phyloP scores from a whole-genome alignment of 2,113 vertebrate genomes.

The Pseudolaguvia tuberculata region DNA sequence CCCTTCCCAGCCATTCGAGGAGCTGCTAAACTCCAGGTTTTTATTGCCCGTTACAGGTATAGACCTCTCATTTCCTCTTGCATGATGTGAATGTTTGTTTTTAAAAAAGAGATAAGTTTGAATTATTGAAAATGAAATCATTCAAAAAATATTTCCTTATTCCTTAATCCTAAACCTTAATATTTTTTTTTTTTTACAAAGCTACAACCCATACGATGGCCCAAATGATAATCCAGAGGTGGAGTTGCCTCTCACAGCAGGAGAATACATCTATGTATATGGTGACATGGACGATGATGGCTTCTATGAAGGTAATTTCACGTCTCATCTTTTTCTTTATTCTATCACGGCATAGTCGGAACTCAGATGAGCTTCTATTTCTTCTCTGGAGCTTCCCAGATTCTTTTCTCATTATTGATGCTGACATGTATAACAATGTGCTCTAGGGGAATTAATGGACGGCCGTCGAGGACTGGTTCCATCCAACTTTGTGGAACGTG shows the following conservation, averaged over 20 bases:
- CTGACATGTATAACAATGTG: neutral
- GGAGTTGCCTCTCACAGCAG: conserved; percentile 91
- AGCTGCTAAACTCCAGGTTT: conserved; percentile 87
- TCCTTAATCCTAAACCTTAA: neutral
- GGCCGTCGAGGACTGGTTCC: conserved; percentile 94
- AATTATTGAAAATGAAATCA: no score
- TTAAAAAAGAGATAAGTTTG: no score
- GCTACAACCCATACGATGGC: conserved; percentile 95
- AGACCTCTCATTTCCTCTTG: neutral
- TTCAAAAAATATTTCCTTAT: no score
- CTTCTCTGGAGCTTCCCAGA: neutral
- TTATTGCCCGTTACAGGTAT: conserved; percentile 93
- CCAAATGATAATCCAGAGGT: conserved; percentile 97
- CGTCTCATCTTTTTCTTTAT: neutral
- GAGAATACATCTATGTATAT: conserved; percentile 95
- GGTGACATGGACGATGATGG: conserved; percentile 97
- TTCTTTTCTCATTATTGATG: neutral
- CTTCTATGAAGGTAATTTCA: conserved; percentile 90
- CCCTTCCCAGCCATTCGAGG: conserved; percentile 71
- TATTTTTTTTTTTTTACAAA: no score
- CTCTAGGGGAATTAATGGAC: conserved; percentile 93
- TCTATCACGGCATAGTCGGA: neutral
- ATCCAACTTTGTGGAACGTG: conserved; percentile 94
- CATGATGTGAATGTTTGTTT: neutral
- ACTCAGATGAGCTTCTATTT: neutral